Percentiles rank a stretch among this genome's conserved stretches.
Conservation (phyloP, 1,140 invertebrate genomes). For the Drosophila insularis region DNA sequence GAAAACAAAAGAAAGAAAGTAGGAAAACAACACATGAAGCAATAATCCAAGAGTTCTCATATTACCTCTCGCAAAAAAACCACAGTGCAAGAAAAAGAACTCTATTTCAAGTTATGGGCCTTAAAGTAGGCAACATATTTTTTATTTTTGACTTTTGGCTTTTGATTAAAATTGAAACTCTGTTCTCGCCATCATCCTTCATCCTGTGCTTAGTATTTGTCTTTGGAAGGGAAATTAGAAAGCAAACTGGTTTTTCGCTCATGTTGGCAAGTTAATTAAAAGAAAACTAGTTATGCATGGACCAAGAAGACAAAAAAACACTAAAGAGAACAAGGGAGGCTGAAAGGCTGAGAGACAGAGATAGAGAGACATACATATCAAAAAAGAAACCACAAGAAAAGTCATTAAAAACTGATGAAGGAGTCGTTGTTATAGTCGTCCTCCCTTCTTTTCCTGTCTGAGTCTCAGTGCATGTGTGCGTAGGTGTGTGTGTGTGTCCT, state of each 20-base stretch:
- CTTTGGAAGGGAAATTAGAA: slow-evolving; percentile 65
- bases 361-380: too few species aligned
- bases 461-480: too few species aligned
- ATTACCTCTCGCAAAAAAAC: not conserved
- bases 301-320: not conserved
- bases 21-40: slow-evolving; percentile 12
- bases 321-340: too few species aligned
- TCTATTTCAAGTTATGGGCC: slow-evolving; percentile 23
- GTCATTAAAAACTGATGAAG: slow-evolving; percentile 64
- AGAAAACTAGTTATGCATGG: slow-evolving; percentile 73
- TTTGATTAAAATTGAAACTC: slow-evolving; percentile 29
- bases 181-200: slow-evolving; percentile 51
- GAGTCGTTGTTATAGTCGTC: slow-evolving; percentile 23
- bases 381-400: slow-evolving; percentile 37
- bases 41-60: slow-evolving; percentile 33
- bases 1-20: not conserved
- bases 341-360: too few species aligned
- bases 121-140: slow-evolving; percentile 55
- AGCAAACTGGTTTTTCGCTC: slow-evolving; percentile 67
- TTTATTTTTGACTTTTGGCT: not conserved
- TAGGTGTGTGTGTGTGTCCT: slow-evolving; percentile 2
- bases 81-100: not conserved
- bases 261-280: slow-evolving; percentile 77
- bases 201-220: slow-evolving; percentile 6
- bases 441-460: not conserved